Conservation (phyloP, 2,888 invertebrate species). For the Campopleginae sp. region DNA sequence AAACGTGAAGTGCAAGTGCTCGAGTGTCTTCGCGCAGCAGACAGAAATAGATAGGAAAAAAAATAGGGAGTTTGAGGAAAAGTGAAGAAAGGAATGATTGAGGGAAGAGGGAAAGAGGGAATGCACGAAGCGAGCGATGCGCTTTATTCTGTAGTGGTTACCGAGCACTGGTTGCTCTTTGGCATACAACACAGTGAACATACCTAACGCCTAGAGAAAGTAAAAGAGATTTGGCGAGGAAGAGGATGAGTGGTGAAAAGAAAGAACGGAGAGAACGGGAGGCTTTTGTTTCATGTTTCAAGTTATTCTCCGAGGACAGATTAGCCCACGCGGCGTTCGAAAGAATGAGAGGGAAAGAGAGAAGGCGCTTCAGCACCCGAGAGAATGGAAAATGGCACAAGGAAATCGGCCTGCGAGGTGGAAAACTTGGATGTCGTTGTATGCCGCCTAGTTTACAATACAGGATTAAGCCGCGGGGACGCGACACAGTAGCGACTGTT, state of each 20-base stretch:
- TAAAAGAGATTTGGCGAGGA: slow-evolving; percentile 34
- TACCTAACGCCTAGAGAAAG: slow-evolving; percentile 52
- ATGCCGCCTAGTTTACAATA: slow-evolving; percentile 81
- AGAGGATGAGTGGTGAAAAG: not conserved
- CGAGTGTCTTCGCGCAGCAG: slow-evolving; percentile 68
- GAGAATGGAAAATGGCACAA: slow-evolving; percentile 67
- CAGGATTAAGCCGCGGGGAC: slow-evolving; percentile 80
- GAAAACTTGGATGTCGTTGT: slow-evolving; percentile 79
- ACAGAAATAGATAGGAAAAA: slow-evolving; percentile 42
- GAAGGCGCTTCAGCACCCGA: slow-evolving; percentile 64
- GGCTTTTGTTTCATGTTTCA: slow-evolving; percentile 80
- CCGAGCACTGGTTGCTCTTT: slow-evolving; percentile 61
- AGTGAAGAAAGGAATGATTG: slow-evolving; percentile 23
- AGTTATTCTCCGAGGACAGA: slow-evolving; percentile 81
- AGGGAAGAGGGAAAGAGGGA: slow-evolving; percentile 32
- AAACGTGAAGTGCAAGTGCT: slow-evolving; percentile 62
- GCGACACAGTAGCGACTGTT: slow-evolving; percentile 57
- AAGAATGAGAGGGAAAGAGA: slow-evolving; percentile 69
- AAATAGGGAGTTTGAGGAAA: slow-evolving; percentile 43
- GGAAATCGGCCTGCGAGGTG: slow-evolving; percentile 69
- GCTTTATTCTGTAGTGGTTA: slow-evolving; percentile 70
- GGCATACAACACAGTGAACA: slow-evolving; percentile 53
- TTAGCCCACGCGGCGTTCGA: slow-evolving; percentile 76
- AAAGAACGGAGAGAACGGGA: slow-evolving; percentile 58
- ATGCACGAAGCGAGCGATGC: slow-evolving; percentile 29